Evolutionary conservation across 2,888 invertebrate species (phyloP).

Genomic region (Drosophila anomalata): DNA sequence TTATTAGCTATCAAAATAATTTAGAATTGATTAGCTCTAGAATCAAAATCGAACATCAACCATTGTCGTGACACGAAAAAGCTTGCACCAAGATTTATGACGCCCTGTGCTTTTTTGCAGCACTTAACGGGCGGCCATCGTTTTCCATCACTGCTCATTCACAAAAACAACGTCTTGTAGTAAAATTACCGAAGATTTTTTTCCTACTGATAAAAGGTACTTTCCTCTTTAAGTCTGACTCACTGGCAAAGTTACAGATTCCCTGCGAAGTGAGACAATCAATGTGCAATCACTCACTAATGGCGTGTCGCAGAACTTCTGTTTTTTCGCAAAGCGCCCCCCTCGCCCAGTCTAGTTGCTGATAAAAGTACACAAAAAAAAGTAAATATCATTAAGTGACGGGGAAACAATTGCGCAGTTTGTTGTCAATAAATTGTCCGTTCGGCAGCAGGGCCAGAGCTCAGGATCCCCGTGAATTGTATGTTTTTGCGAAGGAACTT

Average conservation of each 20-base stretch:
- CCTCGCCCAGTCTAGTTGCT: constrained; percentile 35
- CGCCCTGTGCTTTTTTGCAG: background rate
- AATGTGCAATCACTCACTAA: background rate
- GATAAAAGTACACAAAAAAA: constrained; percentile 60
- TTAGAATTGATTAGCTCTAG: too few species aligned
- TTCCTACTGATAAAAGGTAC: constrained; percentile 32
- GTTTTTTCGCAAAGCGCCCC: constrained; percentile 1
- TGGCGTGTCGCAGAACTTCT: background rate
- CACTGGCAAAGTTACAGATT: constrained; percentile 1
- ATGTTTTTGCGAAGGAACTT: constrained; percentile 9
- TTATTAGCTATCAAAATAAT: too few species aligned
- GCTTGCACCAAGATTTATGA: background rate
- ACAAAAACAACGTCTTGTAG: constrained; percentile 37
- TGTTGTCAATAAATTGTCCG: constrained; percentile 36
- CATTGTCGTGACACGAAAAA: background rate
- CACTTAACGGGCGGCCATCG: constrained; percentile 3
- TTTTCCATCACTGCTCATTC: constrained; percentile 28
- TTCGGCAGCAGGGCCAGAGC: background rate
- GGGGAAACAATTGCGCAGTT: constrained; percentile 63
- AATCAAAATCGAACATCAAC: too few species aligned
- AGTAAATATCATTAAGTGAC: constrained; percentile 64
- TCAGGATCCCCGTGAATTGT: background rate
- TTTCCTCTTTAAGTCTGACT: constrained; percentile 5
- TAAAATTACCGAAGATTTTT: constrained; percentile 38
- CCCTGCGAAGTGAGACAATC: background rate